Percentiles rank a stretch among this genome's conserved stretches.
These are phyloP conservation scores for Dermolepida albohirtum DNA, from an alignment of 2,888 invertebrate genomes.

Conservation along the genomic window DNA sequence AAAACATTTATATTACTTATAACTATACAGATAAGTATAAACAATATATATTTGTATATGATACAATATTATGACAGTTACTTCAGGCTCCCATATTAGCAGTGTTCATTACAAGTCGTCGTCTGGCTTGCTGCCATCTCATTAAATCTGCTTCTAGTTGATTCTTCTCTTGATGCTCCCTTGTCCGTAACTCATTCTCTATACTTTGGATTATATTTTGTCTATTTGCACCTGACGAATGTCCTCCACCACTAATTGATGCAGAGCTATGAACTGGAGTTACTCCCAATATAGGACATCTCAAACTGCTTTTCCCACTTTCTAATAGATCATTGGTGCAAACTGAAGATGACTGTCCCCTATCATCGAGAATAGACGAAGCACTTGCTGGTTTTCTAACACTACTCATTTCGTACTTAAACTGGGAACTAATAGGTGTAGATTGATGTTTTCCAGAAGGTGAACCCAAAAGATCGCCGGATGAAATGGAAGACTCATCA, in stretches of 20 bases:
- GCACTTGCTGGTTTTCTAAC: not conserved
- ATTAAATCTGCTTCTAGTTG: slow-evolving; percentile 40
- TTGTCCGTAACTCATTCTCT: slow-evolving; percentile 32
- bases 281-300: slow-evolving; percentile 21
- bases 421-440: too few relatives aligned
- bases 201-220: slow-evolving; percentile 28
- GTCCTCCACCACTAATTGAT: slow-evolving; percentile 7
- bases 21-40: too few relatives aligned
- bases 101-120: slow-evolving; percentile 39
- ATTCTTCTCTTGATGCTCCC: slow-evolving; percentile 42
- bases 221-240: not conserved
- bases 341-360: not conserved
- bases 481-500: too few relatives aligned
- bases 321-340: not conserved
- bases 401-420: too few relatives aligned
- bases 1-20: too few relatives aligned
- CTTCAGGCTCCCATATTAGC: slow-evolving; percentile 22
- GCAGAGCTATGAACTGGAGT: slow-evolving; percentile 32
- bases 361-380: not conserved
- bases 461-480: too few relatives aligned
- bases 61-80: not conserved
- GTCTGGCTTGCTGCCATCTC: slow-evolving; percentile 44
- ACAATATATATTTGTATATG: too few relatives aligned
- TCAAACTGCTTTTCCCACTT: not conserved
- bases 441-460: too few relatives aligned